Base-by-base conservation (phyloP, 2,113 vertebrate species). In the Epinephelus cyanopodus region DNA sequence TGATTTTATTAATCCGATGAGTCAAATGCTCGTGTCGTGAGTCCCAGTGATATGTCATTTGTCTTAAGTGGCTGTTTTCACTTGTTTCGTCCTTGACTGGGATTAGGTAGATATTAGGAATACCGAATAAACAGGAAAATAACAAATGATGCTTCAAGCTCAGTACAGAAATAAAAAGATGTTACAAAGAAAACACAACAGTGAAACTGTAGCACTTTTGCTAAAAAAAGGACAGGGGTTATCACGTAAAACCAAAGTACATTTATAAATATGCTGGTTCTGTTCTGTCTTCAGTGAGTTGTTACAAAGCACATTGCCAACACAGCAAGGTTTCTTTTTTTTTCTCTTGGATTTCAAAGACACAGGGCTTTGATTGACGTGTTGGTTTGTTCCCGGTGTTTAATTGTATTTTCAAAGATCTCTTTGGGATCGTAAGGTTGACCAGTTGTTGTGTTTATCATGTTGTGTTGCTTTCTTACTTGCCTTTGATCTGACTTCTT, bases 1-100 rank as follows among this genome's bases (percentile, higher is more conserved):
- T 86, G 85, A 93, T 94, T 93, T 88, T 91, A 93, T 93, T 92
- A 90, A 92, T 94, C 84, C 66, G 74, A 83, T 87, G 87, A 92
- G 91, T 93, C 88, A 85, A 92, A 91, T 33, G 71, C 77, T 65
- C 0, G n/a, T 67, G 87, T 74, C 58, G 45, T 37, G 62, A 69
- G 70, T 79, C 62, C 42, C n/a, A 47, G 74, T 48, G 66, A 74
- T 81, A 37, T 81, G 60, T 92, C 85, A 89, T 92, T 74, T 71
- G 81, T 92, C 85, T 87, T 79, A 65, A 85, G 54, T 69, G 67
- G 76, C 63, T 86, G 68, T 82, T 90, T 77, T 75, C 86, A 79
- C 71, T 61, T 62, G 67, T 79, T 90, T 87, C 21, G 62, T 50
- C 86, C 71, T 88, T 90, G 87, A 87, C 54, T 72, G 8, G 73